Conservation (phyloP, 2,113 vertebrate species). For the Trinectes maculatus region DNA sequence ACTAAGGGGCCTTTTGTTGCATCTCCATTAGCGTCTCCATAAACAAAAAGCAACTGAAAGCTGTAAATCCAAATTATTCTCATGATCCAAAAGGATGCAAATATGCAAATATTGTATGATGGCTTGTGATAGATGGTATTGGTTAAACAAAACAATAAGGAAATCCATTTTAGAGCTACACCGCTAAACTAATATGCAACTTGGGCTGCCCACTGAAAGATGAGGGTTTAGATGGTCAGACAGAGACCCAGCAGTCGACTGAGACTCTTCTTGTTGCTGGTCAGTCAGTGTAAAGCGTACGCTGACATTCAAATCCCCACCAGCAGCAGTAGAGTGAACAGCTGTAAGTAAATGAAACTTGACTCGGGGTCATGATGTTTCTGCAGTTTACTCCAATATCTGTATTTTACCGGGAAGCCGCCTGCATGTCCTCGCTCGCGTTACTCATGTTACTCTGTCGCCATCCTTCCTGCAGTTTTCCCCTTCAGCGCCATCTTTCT, state of each 20-base stretch:
- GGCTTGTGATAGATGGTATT: neutral
- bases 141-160: neutral
- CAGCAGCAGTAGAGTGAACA: neutral
- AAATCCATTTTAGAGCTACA: too few relatives aligned
- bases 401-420: neutral
- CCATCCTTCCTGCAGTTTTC: neutral
- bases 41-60: neutral
- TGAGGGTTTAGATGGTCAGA: too few relatives aligned
- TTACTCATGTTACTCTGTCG: too few relatives aligned
- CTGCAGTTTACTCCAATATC: neutral
- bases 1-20: neutral
- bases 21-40: neutral
- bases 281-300: too few relatives aligned
- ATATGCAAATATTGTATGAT: neutral
- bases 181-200: neutral
- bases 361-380: neutral
- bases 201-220: neutral
- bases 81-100: neutral
- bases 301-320: neutral
- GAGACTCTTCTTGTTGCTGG: neutral
- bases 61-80: neutral
- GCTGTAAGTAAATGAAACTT: neutral
- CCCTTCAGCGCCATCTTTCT: conserved; percentile 15
- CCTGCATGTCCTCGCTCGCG: neutral
- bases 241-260: too few relatives aligned